A percentile compares a stretch with the other conserved stretches of the same genome.
phyloP scores from a whole-genome alignment of 2,888 invertebrate species.

The Periphyllus acericola region DNA sequence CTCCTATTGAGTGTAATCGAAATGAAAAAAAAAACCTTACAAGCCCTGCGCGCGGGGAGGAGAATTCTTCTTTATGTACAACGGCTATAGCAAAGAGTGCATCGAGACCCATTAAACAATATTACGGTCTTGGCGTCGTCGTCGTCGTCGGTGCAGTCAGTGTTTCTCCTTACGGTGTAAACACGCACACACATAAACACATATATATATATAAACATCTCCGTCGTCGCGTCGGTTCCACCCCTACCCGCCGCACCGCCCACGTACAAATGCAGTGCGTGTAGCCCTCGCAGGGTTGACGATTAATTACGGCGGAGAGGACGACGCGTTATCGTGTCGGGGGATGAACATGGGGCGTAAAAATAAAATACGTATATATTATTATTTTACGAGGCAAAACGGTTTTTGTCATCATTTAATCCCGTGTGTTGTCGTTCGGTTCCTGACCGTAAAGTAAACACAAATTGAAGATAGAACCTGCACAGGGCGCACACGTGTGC shows the following conservation, averaged over 20 bases:
- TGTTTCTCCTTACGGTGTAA: not conserved
- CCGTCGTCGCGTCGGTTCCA: not conserved
- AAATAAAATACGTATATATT: constrained; percentile 20
- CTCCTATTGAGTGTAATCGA: not conserved
- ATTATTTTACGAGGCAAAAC: constrained; percentile 48
- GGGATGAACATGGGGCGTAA: not conserved
- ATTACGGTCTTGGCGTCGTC: not conserved
- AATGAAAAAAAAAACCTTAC: not conserved
- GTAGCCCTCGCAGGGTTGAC: not conserved
- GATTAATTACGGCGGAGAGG: not conserved
- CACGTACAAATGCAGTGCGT: not conserved
- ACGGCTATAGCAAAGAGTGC: not conserved
- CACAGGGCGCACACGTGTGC: not conserved
- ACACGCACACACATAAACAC: not conserved
- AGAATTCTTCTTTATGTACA: not conserved
- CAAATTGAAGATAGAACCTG: constrained; percentile 42
- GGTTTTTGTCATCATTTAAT: constrained; percentile 36
- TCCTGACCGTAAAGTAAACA: constrained; percentile 38
- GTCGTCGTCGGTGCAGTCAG: not conserved
- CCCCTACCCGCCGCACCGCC: not conserved
- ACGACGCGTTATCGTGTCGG: not conserved
- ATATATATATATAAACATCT: not conserved
- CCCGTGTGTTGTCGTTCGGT: constrained; percentile 43
- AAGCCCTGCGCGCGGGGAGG: no score
- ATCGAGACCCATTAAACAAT: constrained; percentile 34